Base-by-base conservation (phyloP, 2,797 vertebrate genomes). In the Myripristis murdjan region DNA sequence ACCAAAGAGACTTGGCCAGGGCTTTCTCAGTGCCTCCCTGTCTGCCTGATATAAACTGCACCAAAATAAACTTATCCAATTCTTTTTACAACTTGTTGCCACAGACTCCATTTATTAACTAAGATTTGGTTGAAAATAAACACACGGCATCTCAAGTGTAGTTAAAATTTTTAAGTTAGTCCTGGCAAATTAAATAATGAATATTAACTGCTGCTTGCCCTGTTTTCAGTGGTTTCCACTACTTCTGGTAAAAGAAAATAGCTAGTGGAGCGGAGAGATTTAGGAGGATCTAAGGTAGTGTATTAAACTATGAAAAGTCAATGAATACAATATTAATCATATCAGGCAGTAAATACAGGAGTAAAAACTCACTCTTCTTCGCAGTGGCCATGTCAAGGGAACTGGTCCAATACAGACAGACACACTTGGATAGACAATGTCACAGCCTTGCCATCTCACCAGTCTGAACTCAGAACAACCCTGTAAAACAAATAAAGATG, bases 281-380 rank as follows among this genome's bases (percentile, higher is more conserved):
- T 39, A 3, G 37, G 37, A 39, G 12, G 37, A 4, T 39, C 37
- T 39, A 39, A 39, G 14, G 10, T 39, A 11, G 37, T 12, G 5
- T 4, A 4, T 39, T 39, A 14, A 39, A 39, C 12, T 39, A 23
- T 43, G 1, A 51, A 54, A 55, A 0, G 6, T 37, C 47, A 1
- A 3, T 10, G 24, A 51, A 44, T 6, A 24, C 54, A 16, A 49
- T 26, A 57, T 16, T 8, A 31, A 53, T 63, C 48, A 18, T 6
- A 53, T 20, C 28, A 66, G 9, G 53, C n/a, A 24, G 6, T 9
- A 9, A 58, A 68, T 16, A 53, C 1, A 20, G 24, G 23, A 62
- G 54, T 6, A 55, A 49, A 33, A 70, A 91, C 91, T 90, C 75
- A 92, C 91, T 81, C 74, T 92, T 92, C 72, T 91, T 92, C 2